Evolutionary conservation across 2,113 vertebrate species (phyloP).

Genomic region (Todiramphus saurophagus): DNA sequence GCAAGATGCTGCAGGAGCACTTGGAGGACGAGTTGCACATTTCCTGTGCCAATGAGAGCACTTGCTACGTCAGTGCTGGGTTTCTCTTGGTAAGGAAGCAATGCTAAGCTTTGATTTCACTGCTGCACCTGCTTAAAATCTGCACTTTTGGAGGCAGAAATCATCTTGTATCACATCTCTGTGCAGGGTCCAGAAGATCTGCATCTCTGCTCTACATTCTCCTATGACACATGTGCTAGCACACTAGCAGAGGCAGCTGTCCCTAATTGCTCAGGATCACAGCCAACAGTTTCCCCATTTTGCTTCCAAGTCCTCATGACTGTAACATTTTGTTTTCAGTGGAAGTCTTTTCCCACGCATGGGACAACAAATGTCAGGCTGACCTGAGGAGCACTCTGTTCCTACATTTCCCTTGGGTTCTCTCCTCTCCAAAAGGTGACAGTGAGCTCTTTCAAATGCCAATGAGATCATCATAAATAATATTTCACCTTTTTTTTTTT

Average conservation of each 20-base stretch:
- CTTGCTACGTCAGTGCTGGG: background rate
- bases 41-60: accelerated
- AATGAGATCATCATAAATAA: background rate
- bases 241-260: conserved; percentile 5
- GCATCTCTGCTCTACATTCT: background rate
- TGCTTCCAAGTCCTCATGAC: conserved; percentile 33
- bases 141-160: background rate
- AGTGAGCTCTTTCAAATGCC: background rate
- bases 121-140: background rate
- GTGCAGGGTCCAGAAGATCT: background rate
- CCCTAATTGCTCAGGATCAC: background rate
- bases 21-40: background rate
- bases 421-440: background rate
- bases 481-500: background rate
- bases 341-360: background rate
- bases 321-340: conserved; percentile 2
- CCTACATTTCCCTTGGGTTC: background rate
- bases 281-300: conserved; percentile 15
- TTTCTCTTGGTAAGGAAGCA: background rate
- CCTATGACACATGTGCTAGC: background rate
- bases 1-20: background rate
- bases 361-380: conserved; percentile 4
- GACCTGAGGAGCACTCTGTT: background rate
- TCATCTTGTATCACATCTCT: background rate
- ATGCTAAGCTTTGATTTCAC: background rate